Percentiles rank a stretch among this genome's conserved stretches.
Conservation (phyloP, 2,888 invertebrate genomes). For the Macrophya annulata region DNA sequence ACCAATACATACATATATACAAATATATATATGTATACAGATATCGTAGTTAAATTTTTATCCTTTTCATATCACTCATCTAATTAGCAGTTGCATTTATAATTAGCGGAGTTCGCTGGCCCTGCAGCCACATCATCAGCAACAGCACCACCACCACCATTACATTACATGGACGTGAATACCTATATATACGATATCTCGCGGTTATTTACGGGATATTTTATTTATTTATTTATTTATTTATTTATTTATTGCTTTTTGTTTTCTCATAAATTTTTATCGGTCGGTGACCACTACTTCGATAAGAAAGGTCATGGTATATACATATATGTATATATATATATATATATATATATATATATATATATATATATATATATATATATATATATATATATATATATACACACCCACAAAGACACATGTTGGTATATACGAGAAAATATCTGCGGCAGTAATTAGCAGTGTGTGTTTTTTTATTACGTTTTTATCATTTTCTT, state of each 20-base stretch:
- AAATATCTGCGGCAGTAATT: slow-evolving; percentile 68
- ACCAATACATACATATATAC: background rate
- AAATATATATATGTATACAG: background rate
- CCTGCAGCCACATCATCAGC: slow-evolving; percentile 34
- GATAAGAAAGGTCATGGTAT: slow-evolving; percentile 70
- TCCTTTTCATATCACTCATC: slow-evolving; percentile 68
- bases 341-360: slow-evolving; percentile 58
- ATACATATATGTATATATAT: slow-evolving; percentile 58
- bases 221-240: background rate
- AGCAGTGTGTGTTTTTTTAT: no score
- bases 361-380: background rate
- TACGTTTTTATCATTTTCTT: no score
- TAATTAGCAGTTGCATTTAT: slow-evolving; percentile 73
- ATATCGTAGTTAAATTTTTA: background rate
- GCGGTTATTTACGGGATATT: slow-evolving; percentile 23
- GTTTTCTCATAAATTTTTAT: slow-evolving; percentile 7
- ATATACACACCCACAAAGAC: no score
- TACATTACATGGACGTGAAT: background rate
- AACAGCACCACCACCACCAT: slow-evolving; percentile 44
- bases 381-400: background rate
- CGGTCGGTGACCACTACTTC: slow-evolving; percentile 24
- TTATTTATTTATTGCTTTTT: background rate
- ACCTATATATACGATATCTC: background rate
- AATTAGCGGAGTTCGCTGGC: slow-evolving; percentile 66
- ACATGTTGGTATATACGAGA: no score